Conservation (phyloP, 2,113 vertebrate species). For the Sinocyclocheilus maitianheensis region DNA sequence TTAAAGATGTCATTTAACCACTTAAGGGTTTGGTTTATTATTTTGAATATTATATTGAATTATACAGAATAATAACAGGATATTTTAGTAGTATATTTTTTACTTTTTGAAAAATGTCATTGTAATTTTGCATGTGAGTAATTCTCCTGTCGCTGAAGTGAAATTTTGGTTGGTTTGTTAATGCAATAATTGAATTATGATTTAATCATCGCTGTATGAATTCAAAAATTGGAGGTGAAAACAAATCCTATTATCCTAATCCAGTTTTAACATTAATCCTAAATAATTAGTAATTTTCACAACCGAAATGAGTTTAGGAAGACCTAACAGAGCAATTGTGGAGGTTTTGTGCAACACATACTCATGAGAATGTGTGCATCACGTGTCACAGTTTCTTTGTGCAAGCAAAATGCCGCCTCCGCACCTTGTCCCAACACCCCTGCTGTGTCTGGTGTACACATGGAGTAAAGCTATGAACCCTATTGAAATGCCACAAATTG, state of each 20-base stretch:
- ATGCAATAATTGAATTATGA: background rate
- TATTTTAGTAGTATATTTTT: background rate
- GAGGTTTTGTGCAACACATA: conserved; percentile 67
- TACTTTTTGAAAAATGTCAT: no score
- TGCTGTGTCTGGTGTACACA: conserved; percentile 75
- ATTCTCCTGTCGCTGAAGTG: background rate
- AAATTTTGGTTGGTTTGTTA: background rate
- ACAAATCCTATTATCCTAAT: conserved; percentile 11
- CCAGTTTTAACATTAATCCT: conserved; percentile 7
- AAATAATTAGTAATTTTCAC: background rate
- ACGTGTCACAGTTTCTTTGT: conserved; percentile 64
- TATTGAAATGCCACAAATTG: conserved; percentile 78
- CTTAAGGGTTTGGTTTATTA: background rate
- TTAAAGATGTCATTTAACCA: background rate
- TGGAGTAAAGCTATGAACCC: conserved; percentile 85
- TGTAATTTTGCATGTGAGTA: no score
- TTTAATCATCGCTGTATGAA: background rate
- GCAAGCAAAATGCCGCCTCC: conserved; percentile 68
- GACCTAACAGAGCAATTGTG: conserved; percentile 22
- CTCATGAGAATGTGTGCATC: conserved; percentile 1
- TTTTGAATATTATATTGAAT: no score
- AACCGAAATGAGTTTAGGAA: background rate
- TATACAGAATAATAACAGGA: background rate
- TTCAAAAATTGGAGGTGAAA: background rate
- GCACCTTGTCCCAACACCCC: conserved; percentile 60